Conservation (phyloP, 53 echinoderm and acorn worm species). For the Paelopatides confundens region DNA sequence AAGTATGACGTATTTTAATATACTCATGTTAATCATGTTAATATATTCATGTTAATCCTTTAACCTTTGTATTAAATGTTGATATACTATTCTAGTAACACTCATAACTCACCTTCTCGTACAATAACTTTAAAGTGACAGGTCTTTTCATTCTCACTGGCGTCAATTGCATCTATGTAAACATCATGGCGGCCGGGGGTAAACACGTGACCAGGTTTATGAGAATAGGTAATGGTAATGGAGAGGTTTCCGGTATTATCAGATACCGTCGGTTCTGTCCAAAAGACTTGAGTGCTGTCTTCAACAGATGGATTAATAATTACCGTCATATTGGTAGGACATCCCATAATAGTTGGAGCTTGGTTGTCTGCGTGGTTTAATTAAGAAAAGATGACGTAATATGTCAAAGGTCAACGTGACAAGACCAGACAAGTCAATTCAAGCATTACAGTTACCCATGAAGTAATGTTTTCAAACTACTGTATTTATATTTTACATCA, state of each 20-base stretch:
- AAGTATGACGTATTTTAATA: too few relatives aligned
- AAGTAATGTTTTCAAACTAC: too few relatives aligned
- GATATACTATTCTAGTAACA: too few relatives aligned
- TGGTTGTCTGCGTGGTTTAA: background rate
- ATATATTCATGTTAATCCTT: too few relatives aligned
- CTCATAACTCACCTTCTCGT: slow-evolving; percentile 4
- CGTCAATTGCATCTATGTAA: background rate
- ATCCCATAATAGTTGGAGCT: background rate
- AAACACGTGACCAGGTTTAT: slow-evolving; percentile 1
- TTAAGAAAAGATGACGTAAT: too few relatives aligned
- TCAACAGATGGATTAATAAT: background rate
- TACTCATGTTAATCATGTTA: too few relatives aligned
- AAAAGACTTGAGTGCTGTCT: background rate
- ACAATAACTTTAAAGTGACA: background rate
- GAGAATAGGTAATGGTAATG: background rate
- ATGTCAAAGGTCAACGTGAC: too few relatives aligned
- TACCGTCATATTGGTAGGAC: background rate
- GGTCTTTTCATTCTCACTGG: background rate
- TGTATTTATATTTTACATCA: too few relatives aligned
- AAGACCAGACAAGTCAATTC: too few relatives aligned
- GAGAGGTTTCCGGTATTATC: background rate
- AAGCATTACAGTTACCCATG: too few relatives aligned
- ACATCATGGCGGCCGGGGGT: background rate
- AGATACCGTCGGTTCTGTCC: background rate
- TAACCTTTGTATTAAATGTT: too few relatives aligned